Evolutionary conservation across 2,888 invertebrate species (phyloP).

Genomic region (Acanthococcus lagerstroemiae): DNA sequence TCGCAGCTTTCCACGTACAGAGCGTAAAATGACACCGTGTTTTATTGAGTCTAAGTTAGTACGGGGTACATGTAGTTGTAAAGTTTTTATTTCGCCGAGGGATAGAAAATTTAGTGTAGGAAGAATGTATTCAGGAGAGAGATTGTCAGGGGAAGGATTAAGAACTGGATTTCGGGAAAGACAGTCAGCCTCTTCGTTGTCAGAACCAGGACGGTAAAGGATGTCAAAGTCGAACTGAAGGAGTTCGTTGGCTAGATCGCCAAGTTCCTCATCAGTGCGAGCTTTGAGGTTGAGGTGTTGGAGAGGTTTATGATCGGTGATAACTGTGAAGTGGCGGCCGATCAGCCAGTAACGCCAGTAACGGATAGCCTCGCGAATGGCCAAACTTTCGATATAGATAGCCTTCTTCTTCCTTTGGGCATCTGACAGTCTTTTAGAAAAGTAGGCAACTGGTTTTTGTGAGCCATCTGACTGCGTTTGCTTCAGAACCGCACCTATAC

Average conservation of each 20-base stretch:
- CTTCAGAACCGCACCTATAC: constrained; percentile 36
- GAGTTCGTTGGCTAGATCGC: constrained; percentile 35
- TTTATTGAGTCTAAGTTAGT: too few species aligned
- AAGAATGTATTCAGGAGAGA: neutral
- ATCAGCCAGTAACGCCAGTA: constrained; percentile 32
- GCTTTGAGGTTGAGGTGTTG: constrained; percentile 34
- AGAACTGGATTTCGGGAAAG: constrained; percentile 35
- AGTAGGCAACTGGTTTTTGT: constrained; percentile 34
- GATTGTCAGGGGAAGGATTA: constrained; percentile 6
- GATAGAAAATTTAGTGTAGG: too few species aligned
- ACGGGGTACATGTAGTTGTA: too few species aligned
- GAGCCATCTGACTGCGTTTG: constrained; percentile 34
- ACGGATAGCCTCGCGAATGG: constrained; percentile 28
- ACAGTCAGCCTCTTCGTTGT: constrained; percentile 35
- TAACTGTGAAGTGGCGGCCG: constrained; percentile 20
- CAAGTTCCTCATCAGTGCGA: constrained; percentile 34
- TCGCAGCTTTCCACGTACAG: too few species aligned
- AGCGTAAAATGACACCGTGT: too few species aligned
- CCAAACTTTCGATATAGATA: constrained; percentile 31
- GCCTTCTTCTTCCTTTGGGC: constrained; percentile 31
- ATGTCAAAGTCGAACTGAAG: constrained; percentile 35
- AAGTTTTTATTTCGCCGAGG: too few species aligned
- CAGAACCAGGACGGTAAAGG: constrained; percentile 34
- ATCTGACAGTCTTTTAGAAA: constrained; percentile 31
- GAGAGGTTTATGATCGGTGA: constrained; percentile 33